Conservation (phyloP, 2,113 vertebrate species). For the Hiodon alosoides region DNA sequence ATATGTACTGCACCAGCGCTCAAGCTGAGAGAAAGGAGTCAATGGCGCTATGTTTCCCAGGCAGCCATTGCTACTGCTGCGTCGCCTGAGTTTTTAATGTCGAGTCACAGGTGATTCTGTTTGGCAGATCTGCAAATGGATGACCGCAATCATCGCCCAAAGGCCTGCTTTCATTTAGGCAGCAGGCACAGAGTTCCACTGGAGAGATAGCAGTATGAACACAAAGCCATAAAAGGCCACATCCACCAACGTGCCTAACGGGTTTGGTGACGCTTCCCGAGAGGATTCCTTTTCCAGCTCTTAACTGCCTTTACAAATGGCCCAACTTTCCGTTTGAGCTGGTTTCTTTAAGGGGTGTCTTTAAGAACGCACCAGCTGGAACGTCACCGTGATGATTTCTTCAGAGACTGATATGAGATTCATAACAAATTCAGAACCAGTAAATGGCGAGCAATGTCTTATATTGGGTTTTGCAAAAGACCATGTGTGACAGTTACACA, state of each 20-base stretch:
- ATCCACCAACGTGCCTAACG: too few species aligned
- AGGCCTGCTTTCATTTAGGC: not conserved
- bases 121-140: not conserved
- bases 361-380: too few species aligned
- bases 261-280: too few species aligned
- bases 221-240: slow-evolving; percentile 1
- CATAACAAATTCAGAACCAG: not conserved
- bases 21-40: slow-evolving; percentile 6
- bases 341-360: not conserved
- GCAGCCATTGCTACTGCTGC: not conserved
- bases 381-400: not conserved
- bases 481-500: not conserved
- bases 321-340: too few species aligned
- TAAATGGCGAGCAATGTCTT: not conserved
- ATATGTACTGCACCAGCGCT: not conserved
- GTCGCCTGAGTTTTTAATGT: slow-evolving; percentile 12
- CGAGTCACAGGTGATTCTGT: not conserved
- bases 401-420: not conserved
- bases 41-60: not conserved
- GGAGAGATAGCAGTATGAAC: not conserved
- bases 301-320: not conserved
- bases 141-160: not conserved
- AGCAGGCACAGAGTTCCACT: not conserved
- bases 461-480: not conserved
- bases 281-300: not conserved